These are phyloP conservation scores for Galerucella calmariensis DNA, from an alignment of 2,888 invertebrate species.

Conservation along the genomic window DNA sequence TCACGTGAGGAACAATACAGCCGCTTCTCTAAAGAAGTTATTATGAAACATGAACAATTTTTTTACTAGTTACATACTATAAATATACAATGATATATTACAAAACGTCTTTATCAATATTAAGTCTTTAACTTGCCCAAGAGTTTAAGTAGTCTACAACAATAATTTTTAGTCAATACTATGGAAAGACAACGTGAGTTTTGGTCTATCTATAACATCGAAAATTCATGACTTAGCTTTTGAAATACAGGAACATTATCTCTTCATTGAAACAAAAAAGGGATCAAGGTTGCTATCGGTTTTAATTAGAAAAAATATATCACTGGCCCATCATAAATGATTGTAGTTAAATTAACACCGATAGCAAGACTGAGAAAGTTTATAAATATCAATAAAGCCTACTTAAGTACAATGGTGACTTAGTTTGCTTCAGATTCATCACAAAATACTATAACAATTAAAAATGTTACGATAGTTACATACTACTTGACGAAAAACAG, in stretches of 20 bases:
- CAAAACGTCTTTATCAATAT: slow-evolving; percentile 63
- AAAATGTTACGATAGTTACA: slow-evolving; percentile 55
- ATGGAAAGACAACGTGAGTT: slow-evolving; percentile 43
- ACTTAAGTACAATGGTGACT: slow-evolving; percentile 59
- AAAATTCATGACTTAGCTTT: slow-evolving; percentile 64
- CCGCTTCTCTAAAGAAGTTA: slow-evolving; percentile 62
- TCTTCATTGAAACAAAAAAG: slow-evolving; percentile 59
- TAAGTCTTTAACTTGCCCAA: slow-evolving; percentile 64
- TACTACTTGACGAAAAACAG: slow-evolving; percentile 55
- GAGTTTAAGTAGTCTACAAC: slow-evolving; percentile 61
- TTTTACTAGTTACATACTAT: slow-evolving; percentile 63
- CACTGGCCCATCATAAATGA: slow-evolving; percentile 43
- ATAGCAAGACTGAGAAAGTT: slow-evolving; percentile 47
- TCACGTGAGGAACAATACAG: slow-evolving; percentile 65
- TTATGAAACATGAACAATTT: slow-evolving; percentile 64
- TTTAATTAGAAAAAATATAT: slow-evolving; percentile 38
- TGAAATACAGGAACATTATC: slow-evolving; percentile 64
- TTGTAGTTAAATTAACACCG: slow-evolving; percentile 42
- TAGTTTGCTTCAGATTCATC: slow-evolving; percentile 61
- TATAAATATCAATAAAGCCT: slow-evolving; percentile 51
- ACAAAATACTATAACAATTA: slow-evolving; percentile 57
- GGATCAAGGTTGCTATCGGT: slow-evolving; percentile 39
- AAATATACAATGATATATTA: slow-evolving; percentile 64
- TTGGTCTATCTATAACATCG: slow-evolving; percentile 49
- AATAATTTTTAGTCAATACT: slow-evolving; percentile 51